Conservation (phyloP, 2,113 vertebrate genomes). For the Antechinus stuartii region DNA sequence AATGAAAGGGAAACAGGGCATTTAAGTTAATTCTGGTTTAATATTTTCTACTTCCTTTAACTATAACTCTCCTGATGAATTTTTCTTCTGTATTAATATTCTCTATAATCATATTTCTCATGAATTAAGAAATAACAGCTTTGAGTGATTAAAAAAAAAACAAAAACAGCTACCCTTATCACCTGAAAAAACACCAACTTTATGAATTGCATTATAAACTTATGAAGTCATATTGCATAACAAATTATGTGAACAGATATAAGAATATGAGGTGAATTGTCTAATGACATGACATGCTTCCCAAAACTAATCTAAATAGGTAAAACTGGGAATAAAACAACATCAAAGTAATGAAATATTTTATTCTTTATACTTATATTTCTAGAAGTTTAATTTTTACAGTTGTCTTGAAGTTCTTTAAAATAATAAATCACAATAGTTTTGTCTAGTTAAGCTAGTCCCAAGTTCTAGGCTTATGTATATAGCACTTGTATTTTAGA, state of each 20-base stretch:
- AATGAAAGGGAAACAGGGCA: not conserved
- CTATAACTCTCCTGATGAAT: not conserved
- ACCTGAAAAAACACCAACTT: slow-evolving; percentile 4
- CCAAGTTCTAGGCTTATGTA: not conserved
- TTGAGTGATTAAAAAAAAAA: slow-evolving; percentile 10
- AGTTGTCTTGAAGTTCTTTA: slow-evolving; percentile 50
- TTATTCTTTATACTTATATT: slow-evolving; percentile 55
- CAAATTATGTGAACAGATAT: not conserved
- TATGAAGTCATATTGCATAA: not conserved
- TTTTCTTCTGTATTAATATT: slow-evolving; percentile 6
- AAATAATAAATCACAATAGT: slow-evolving; percentile 25
- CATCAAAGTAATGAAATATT: slow-evolving; percentile 51
- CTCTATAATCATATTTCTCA: slow-evolving; percentile 18
- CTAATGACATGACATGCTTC: slow-evolving; percentile 70
- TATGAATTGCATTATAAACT: slow-evolving; percentile 36
- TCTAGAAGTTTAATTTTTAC: slow-evolving; percentile 58
- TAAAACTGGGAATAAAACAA: slow-evolving; percentile 64
- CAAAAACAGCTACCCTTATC: not conserved
- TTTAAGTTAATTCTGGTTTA: not conserved
- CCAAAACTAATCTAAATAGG: slow-evolving; percentile 75
- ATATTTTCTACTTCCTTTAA: not conserved
- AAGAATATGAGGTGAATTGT: slow-evolving; percentile 15
- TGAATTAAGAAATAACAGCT: not conserved
- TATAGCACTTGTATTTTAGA: not conserved
- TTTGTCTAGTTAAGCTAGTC: not conserved